Evolutionary conservation across 2,113 vertebrate species (phyloP).

Genomic region (Bujurquina vittata): DNA sequence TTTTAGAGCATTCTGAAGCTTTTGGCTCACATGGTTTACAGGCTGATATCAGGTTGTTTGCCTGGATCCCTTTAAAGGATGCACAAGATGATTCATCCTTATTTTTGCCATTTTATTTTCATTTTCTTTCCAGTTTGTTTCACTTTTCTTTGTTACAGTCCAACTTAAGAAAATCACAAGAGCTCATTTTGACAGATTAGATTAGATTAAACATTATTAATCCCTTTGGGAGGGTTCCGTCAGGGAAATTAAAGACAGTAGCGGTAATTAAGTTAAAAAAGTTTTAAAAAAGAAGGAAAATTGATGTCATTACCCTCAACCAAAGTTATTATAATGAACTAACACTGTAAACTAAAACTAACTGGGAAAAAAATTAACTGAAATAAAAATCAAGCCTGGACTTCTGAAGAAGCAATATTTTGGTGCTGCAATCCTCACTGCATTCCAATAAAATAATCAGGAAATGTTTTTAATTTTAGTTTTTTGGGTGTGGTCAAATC

Average conservation of each 20-base stretch:
- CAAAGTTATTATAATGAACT: background rate
- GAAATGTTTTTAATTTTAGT: no score
- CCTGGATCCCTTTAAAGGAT: background rate
- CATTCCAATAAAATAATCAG: no score
- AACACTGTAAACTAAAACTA: background rate
- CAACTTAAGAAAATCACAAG: background rate
- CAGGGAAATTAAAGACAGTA: no score
- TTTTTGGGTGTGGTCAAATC: no score
- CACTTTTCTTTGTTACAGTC: background rate
- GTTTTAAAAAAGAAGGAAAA: background rate
- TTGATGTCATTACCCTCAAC: accelerated
- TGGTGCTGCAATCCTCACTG: no score
- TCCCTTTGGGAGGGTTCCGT: no score
- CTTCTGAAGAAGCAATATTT: no score
- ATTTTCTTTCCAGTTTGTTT: background rate
- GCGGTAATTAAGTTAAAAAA: background rate
- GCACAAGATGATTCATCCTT: background rate
- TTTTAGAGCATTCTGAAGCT: background rate
- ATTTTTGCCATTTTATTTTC: background rate
- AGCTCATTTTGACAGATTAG: background rate
- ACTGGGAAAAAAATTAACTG: background rate
- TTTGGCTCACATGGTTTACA: accelerated
- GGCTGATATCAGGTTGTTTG: background rate
- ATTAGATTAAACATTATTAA: no score
- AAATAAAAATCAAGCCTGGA: background rate